Evolutionary conservation across 2,113 vertebrate species (phyloP).

Genomic region (Isurus oxyrinchus): DNA sequence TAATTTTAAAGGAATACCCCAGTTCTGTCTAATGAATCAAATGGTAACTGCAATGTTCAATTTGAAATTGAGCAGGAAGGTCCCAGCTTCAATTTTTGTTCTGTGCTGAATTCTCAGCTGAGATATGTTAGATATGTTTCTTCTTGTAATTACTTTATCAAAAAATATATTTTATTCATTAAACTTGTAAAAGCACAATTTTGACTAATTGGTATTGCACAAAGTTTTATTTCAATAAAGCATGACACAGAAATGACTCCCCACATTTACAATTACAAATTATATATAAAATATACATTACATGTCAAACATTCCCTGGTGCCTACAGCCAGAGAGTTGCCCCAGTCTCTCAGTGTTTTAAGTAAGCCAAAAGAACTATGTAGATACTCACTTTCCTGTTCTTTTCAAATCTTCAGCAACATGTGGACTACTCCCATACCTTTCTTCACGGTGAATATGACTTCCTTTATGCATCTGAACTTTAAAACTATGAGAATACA

Average conservation of each 20-base stretch:
- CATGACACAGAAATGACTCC: background rate
- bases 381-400: conserved; percentile 56
- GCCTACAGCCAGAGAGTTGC: too few species aligned
- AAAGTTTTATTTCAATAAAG: background rate
- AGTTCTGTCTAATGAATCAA: background rate
- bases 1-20: background rate
- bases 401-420: conserved; percentile 53
- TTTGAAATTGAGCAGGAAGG: background rate
- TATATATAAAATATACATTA: background rate
- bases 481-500: conserved; percentile 16
- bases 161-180: background rate
- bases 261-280: background rate
- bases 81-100: background rate
- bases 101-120: background rate
- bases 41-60: background rate
- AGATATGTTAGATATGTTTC: background rate
- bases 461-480: background rate
- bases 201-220: background rate
- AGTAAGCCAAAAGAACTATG: background rate
- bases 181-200: background rate
- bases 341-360: background rate
- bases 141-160: background rate
- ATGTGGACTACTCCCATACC: accelerated
- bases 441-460: conserved; percentile 9
- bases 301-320: background rate